Evolutionary conservation across 2,888 invertebrate genomes (phyloP).

Genomic region (Neoaliturus tenellus): DNA sequence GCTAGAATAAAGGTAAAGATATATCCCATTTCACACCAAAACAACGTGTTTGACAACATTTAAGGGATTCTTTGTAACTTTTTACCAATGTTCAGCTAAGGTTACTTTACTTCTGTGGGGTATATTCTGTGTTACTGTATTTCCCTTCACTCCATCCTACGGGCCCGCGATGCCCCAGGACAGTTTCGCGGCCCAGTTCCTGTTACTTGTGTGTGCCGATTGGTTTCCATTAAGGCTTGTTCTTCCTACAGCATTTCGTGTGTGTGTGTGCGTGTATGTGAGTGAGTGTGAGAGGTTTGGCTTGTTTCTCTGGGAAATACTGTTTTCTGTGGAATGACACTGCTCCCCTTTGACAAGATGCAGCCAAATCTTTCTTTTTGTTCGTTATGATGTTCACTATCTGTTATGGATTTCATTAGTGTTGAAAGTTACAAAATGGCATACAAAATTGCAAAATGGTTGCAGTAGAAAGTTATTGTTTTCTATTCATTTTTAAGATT

Average conservation of each 20-base stretch:
- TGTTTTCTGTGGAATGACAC: slow-evolving; percentile 36
- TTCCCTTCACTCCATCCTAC: slow-evolving; percentile 1
- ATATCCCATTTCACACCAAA: no score
- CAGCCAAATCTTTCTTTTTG: slow-evolving; percentile 5
- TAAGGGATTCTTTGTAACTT: no score
- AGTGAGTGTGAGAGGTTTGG: background rate
- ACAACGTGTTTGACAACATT: no score
- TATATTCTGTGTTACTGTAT: no score
- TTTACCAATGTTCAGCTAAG: no score
- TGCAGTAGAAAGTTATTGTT: no score
- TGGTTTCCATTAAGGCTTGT: background rate
- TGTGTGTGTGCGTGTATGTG: background rate
- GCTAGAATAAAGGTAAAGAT: no score
- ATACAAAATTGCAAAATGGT: no score
- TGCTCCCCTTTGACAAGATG: slow-evolving; percentile 40
- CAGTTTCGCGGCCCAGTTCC: background rate
- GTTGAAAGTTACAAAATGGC: background rate
- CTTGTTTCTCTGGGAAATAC: background rate
- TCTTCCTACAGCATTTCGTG: background rate
- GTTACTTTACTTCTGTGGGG: no score
- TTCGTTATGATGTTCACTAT: slow-evolving; percentile 8
- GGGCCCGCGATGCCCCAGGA: background rate
- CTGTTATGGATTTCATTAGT: background rate
- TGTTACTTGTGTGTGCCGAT: background rate
- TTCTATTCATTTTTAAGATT: no score